Base-by-base conservation (phyloP, 2,113 vertebrate genomes). In the Corynorhinus townsendii region DNA sequence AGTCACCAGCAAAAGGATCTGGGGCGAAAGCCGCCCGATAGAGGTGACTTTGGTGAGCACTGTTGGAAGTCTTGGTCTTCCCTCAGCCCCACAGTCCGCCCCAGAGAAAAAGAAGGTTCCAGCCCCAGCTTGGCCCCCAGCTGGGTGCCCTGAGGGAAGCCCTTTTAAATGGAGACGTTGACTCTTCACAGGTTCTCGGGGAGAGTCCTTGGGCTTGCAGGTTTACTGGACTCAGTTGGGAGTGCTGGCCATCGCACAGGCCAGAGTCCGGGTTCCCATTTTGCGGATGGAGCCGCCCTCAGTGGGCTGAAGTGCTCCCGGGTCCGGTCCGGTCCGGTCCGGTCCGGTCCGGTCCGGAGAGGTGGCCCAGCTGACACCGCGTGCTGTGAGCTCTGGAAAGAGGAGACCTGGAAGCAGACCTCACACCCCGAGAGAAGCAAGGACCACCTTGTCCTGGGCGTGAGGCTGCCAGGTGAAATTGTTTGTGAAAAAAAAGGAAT, bases 1-100 rank as follows among this genome's bases (percentile, higher is more conserved):
- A 92, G 15, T 71, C 62, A 85, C 54, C 54, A 94, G 26, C 52
- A 49, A 49, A 86, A 68, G 76, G 38, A 80, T 81, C 38, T 47
- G 66, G 72, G 76, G 66, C 6, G 11, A 45, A 92, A 92, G 54
- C 86, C 45, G n/a, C 26, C 79, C 49, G 56, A 22, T 19, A 19
- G 30, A 85, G 59, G 47, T 20, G 75, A 28, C 19, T 54, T 64
- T 84, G 30, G 19, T 56, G 66, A 86, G 35, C 69, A 3, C 30
- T 0, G 5, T 4, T 80, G 33, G 38, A 45, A 77, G 35, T 11
- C 20, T 22, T 4, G 28, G 15, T 45, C 38, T 62, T 80, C 28
- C 20, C 20, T 75, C 33, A 59, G n/a, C 26, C 20, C 82, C 72
- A 35, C 59, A 59, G 17, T 56, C 14, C 43, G 49, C 40, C 33